A percentile compares a stretch with the other conserved stretches of the same genome.
Evolutionary conservation across 1,140 invertebrate genomes (phyloP).

Genomic region (Hycleus cichorii): DNA sequence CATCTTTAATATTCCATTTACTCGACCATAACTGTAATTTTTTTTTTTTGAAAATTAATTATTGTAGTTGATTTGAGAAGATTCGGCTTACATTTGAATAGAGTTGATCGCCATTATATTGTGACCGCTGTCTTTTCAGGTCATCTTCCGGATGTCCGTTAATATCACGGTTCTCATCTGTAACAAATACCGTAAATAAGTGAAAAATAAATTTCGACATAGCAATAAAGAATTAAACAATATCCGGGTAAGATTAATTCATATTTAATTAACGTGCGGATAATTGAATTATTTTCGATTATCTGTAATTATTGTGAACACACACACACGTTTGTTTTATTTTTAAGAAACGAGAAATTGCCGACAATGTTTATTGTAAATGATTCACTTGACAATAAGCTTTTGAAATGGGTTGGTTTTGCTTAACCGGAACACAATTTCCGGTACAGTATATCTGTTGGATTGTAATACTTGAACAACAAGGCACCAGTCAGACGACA

Average conservation of each 20-base stretch:
- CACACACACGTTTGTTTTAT: not conserved
- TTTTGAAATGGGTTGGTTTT: constrained; percentile 10
- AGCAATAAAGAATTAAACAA: too few species aligned
- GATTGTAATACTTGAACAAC: too few species aligned
- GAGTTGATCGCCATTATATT: constrained; percentile 83
- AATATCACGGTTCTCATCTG: constrained; percentile 75
- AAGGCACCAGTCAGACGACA: too few species aligned
- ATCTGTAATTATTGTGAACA: too few species aligned
- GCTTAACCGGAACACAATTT: constrained; percentile 5
- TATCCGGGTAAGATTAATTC: not conserved
- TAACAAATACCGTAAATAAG: constrained; percentile 6
- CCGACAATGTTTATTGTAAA: constrained; percentile 6
- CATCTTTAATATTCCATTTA: constrained; percentile 84
- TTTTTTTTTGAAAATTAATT: constrained; percentile 10
- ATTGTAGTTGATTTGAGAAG: constrained; percentile 10
- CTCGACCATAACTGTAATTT: constrained; percentile 67
- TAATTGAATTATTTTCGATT: too few species aligned
- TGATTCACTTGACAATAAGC: constrained; percentile 12
- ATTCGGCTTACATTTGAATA: constrained; percentile 42
- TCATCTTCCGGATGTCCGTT: constrained; percentile 79
- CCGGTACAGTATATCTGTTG: not conserved
- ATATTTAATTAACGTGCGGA: not conserved
- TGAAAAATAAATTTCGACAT: not conserved
- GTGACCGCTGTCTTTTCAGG: constrained; percentile 73
- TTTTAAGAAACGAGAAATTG: not conserved